phyloP scores from a whole-genome alignment of 2,797 vertebrate genomes.

The Alosa sapidissima region DNA sequence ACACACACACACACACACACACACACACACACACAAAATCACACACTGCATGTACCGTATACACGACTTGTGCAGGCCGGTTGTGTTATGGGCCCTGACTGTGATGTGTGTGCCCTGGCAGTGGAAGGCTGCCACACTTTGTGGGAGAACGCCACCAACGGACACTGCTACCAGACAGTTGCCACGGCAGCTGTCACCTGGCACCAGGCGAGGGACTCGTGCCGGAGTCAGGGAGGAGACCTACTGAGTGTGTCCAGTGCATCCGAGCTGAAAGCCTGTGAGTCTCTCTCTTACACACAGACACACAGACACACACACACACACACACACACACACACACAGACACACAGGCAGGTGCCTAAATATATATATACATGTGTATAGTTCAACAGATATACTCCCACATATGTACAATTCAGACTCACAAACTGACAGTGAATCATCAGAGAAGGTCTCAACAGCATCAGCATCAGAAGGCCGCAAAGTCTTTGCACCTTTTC shows the following conservation, averaged over 20 bases:
- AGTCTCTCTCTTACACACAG: slow-evolving; percentile 29
- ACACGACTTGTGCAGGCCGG: not conserved
- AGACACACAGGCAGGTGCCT: too few species aligned
- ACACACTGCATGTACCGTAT: not conserved
- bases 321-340: too few species aligned
- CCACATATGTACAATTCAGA: too few species aligned
- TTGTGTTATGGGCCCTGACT: not conserved
- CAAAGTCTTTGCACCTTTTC: too few species aligned
- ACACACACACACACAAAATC: not conserved
- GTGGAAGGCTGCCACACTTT: slow-evolving; percentile 82
- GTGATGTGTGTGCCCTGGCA: slow-evolving; percentile 60
- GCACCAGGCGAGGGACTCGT: slow-evolving; percentile 89
- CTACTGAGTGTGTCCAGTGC: slow-evolving; percentile 81
- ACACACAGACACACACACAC: not conserved
- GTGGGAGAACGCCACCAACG: slow-evolving; percentile 71
- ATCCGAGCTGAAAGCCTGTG: slow-evolving; percentile 74
- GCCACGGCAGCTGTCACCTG: slow-evolving; percentile 80
- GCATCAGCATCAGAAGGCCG: too few species aligned
- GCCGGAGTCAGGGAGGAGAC: slow-evolving; percentile 88
- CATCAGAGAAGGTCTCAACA: too few species aligned
- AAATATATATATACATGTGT: too few species aligned
- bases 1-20: not conserved
- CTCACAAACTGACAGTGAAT: too few species aligned
- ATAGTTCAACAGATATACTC: too few species aligned
- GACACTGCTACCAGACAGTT: slow-evolving; percentile 89